Base-by-base conservation (phyloP, 1,140 invertebrate genomes). In the Drosophila ogumai region DNA sequence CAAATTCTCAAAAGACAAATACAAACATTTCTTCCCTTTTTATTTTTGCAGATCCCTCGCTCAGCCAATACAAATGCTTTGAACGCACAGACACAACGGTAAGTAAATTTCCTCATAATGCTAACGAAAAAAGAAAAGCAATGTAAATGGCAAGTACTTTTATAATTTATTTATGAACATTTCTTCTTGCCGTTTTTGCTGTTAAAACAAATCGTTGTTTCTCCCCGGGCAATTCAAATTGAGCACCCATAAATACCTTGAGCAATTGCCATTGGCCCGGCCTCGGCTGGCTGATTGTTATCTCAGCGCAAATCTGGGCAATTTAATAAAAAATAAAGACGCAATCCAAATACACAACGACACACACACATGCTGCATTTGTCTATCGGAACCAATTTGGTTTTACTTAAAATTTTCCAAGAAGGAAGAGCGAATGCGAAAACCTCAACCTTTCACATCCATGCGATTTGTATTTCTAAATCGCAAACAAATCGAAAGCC, bases 321-420 rank as follows among this genome's bases (percentile, higher is more conserved):
- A 79, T 88, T 86, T 67, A 82, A 82, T 82, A 66, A 79, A 79
- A 79, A 75, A 78, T 75, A 82, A 79, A 74, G 78, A 77, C 50
- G 57, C 59, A 69, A 73, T 32, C 47, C 32, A 19, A 25, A 43
- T 13, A 56, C 28, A 49, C 17, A 12, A 3, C 9, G 4, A 6
- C 4, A 54, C 43, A 3, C 22, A n/a, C 41, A 68, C 10, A 34
- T 43, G 41, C 79, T 75, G 60, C 69, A 55, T 64, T 58, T 67
- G 57, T 57, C 61, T 68, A 64, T 60, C 43, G 58, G 64, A 85
- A 81, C 44, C 73, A 85, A 84, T 85, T 74, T 55, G 40, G 82
- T 40, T 65, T 87, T 73, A 67, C 71, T 75, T 67, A 64, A 46
- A 72, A 73, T 71, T 81, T 71, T 63, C 22, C 52, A 41, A 65